Evolutionary conservation across 2,797 vertebrate genomes (phyloP).

Genomic region (Tokudaia tokunoshimensis): DNA sequence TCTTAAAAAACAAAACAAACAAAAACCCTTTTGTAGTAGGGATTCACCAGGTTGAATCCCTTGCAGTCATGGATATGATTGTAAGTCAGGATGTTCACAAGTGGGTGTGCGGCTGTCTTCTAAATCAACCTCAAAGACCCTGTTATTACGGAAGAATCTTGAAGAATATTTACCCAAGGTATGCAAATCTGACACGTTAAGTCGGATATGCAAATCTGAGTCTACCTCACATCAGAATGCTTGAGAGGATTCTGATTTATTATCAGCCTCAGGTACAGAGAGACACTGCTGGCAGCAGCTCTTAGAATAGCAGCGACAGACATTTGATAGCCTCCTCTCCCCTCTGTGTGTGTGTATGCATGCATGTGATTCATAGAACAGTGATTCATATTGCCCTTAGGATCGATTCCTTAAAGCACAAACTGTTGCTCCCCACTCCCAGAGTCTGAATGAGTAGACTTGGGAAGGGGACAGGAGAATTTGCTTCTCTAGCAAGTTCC

Average conservation of each 20-base stretch:
- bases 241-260: constrained; percentile 78
- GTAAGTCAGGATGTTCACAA: neutral
- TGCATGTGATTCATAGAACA: neutral
- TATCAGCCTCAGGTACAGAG: constrained; percentile 69
- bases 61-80: neutral
- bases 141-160: constrained; percentile 49
- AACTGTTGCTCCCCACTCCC: neutral
- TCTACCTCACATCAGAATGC: neutral
- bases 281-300: constrained; percentile 38
- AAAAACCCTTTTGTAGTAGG: neutral
- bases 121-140: constrained; percentile 7
- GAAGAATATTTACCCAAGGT: neutral
- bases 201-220: constrained; percentile 45
- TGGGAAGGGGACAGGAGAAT: neutral
- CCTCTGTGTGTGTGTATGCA: neutral
- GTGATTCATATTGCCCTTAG: neutral
- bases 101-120: neutral
- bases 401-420: constrained; percentile 27
- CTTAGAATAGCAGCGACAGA: constrained; percentile 54
- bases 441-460: neutral
- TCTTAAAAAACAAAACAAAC: neutral
- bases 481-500: neutral
- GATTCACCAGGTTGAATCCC: neutral
- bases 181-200: constrained; percentile 38
- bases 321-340: neutral